These are phyloP conservation scores for Nomada ruficornis DNA, from an alignment of 2,888 invertebrate species.

Conservation along the genomic window DNA sequence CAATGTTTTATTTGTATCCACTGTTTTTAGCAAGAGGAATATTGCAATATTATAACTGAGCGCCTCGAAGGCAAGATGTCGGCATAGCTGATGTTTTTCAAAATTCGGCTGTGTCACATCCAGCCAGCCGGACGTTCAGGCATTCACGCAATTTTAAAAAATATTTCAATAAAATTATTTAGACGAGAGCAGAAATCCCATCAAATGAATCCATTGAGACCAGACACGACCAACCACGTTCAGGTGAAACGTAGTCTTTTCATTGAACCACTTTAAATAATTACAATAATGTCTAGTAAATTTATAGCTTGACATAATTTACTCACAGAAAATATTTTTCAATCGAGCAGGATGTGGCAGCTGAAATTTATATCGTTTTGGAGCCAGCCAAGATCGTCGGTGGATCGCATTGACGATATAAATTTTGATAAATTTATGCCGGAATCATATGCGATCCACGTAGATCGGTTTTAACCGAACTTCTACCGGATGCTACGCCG, in stretches of 20 bases:
- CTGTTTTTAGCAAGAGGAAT: not conserved
- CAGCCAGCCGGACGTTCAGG: constrained; percentile 87
- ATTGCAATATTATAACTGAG: constrained; percentile 69
- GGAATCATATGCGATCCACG: constrained; percentile 53
- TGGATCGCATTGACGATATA: constrained; percentile 4
- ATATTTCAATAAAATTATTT: no score
- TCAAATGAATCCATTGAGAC: not conserved
- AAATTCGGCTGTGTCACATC: constrained; percentile 94
- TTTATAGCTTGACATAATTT: not conserved
- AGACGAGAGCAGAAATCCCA: no score
- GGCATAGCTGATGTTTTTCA: constrained; percentile 92
- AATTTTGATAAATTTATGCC: constrained; percentile 43
- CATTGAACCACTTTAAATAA: no score
- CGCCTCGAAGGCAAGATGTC: constrained; percentile 93
- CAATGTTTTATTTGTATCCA: not conserved
- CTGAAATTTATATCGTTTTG: not conserved
- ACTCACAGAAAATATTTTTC: not conserved
- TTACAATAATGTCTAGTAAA: no score
- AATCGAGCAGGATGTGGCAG: not conserved
- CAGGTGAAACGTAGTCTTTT: no score
- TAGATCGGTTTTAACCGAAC: constrained; percentile 73
- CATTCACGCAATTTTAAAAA: constrained; percentile 54
- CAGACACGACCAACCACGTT: no score
- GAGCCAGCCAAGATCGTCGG: not conserved
- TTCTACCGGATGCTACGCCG: constrained; percentile 74